phyloP scores from a whole-genome alignment of 2,113 vertebrate species.

The Picathartes gymnocephalus region DNA sequence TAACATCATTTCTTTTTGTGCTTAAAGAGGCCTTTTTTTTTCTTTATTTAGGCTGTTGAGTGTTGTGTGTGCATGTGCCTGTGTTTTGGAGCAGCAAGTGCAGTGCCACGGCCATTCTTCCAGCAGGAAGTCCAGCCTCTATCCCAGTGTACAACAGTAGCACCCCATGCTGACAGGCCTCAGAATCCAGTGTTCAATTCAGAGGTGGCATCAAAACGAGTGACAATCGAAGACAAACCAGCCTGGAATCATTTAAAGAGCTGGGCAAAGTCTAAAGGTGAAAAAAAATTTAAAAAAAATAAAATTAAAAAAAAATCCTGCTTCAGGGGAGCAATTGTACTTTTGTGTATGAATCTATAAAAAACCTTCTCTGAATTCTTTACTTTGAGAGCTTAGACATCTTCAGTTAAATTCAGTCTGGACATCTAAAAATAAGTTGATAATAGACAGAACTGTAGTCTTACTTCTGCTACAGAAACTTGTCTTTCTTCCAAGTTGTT shows the following conservation, averaged over 20 bases:
- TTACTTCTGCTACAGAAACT: background rate
- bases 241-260: conserved; percentile 12
- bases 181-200: background rate
- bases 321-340: conserved; percentile 7
- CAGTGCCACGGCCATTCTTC: background rate
- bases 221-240: background rate
- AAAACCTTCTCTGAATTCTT: conserved; percentile 9
- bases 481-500: background rate
- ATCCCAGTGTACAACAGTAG: background rate
- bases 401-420: conserved; percentile 24
- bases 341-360: background rate
- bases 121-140: background rate
- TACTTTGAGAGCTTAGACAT: background rate
- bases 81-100: background rate
- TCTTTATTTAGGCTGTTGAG: background rate
- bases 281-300: background rate
- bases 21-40: background rate
- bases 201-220: background rate
- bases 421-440: conserved; percentile 17
- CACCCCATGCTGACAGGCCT: background rate
- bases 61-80: background rate
- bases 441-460: background rate
- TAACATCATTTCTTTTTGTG: background rate
- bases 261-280: background rate
- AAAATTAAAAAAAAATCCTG: background rate